Evolutionary conservation across 2,797 vertebrate species (phyloP), one percentile per base, ranked within the genome.

Genomic region (Myotis planiceps): DNA sequence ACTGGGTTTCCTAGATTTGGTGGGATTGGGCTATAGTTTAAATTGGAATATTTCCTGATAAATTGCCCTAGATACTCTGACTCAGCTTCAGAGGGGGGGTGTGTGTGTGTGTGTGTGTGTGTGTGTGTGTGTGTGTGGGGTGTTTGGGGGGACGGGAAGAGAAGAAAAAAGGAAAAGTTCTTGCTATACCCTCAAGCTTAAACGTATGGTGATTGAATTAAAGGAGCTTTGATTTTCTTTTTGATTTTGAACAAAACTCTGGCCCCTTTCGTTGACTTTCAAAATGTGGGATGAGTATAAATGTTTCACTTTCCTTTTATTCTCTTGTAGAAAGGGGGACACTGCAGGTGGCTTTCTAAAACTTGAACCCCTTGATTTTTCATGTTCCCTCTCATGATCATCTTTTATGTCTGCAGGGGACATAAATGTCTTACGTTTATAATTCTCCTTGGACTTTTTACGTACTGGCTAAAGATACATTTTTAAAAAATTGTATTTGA

Each of bases 211-310:
- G 42, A 75, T 91, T 92, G 94, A 94, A 80, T 53, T 85, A 85
- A 92, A 95, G 32, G 58, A 76, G 9, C 93, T 96, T 96, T 96
- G 94, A 95, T 92, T 94, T 97, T 65, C 60, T 69, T 82, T 96
- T 95, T 78, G 71, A 60, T 93, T 96, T 96, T 79, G 75, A 96
- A 85, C 80, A 89, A 66, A 88, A 92, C 53, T 66, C 69, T 82
- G 79, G 49, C 65, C 15, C 49, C 19, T 29, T 76, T 72, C 39
- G 75, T 87, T 84, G 88, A 80, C 91, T 96, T 95, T 96, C 86
- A 95, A 86, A 95, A 37, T 72, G 60, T 92, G 34, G 42, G 65
- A 69, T 32, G 79, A 37, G 32, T 72, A 2, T 71, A 80, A 92
- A 25, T 90, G 88, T 95, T 97, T 96, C 72, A 39, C 58, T 94